Conservation (phyloP, 2,113 vertebrate species). For the Rhizomys pruinosus region DNA sequence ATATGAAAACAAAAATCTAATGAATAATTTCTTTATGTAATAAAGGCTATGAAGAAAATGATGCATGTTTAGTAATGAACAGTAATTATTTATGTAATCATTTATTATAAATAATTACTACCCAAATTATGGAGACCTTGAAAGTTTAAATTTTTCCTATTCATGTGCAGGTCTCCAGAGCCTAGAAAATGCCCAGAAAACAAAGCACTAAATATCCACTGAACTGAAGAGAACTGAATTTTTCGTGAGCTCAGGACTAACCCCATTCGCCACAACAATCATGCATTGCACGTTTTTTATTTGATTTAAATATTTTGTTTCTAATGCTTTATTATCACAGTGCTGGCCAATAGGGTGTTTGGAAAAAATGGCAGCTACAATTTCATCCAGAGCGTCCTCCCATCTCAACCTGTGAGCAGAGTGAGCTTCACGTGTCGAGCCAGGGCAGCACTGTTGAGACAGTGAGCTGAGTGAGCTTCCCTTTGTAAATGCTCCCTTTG, state of each 20-base stretch:
- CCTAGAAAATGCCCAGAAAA: background rate
- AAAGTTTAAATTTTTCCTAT: background rate
- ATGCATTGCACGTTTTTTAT: background rate
- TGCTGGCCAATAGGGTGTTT: background rate
- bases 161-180: background rate
- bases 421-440: background rate
- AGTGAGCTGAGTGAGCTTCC: background rate
- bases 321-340: background rate
- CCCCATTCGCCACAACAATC: background rate
- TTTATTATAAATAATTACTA: background rate
- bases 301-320: background rate
- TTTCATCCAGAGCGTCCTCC: conserved; percentile 6
- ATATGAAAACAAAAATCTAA: background rate
- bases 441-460: background rate
- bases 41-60: background rate
- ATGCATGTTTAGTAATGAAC: background rate
- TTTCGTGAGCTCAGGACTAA: background rate
- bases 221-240: background rate
- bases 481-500: too few relatives aligned
- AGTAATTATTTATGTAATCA: background rate
- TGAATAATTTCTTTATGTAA: background rate
- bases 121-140: background rate
- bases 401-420: background rate
- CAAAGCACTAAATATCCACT: background rate
- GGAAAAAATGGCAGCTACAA: background rate